Evolutionary conservation across 1,140 invertebrate species (phyloP).

Genomic region (Frieseomelitta varia): DNA sequence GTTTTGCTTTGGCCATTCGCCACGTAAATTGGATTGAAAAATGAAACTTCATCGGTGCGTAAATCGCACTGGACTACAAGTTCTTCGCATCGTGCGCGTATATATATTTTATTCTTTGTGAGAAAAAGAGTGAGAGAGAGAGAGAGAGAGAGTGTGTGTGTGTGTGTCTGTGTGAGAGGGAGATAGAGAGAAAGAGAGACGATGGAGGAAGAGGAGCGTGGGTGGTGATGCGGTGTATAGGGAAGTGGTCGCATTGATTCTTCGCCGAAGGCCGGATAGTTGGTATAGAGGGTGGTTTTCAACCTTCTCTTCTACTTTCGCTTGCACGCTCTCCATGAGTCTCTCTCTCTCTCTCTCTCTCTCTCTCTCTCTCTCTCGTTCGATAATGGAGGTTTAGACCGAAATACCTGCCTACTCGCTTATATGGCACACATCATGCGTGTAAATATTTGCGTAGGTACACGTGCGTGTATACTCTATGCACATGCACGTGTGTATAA

Average conservation of each 20-base stretch:
- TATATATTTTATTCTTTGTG: conserved; percentile 17
- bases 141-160: neutral
- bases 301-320: conserved; percentile 38
- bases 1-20: neutral
- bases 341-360: neutral
- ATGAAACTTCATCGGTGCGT: conserved; percentile 54
- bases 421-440: conserved; percentile 46
- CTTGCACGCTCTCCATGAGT: conserved; percentile 2
- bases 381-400: conserved; percentile 69
- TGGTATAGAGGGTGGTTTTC: conserved; percentile 46
- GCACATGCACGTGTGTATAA: conserved; percentile 2
- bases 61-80: conserved; percentile 30
- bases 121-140: neutral
- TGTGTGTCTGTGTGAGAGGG: neutral
- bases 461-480: neutral
- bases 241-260: conserved; percentile 67
- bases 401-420: conserved; percentile 57
- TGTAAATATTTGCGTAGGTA: conserved; percentile 39
- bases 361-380: conserved; percentile 31
- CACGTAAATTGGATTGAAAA: conserved; percentile 61
- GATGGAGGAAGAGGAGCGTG: neutral
- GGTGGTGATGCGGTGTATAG: conserved; percentile 30
- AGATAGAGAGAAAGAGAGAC: neutral
- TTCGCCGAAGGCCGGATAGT: conserved; percentile 54
- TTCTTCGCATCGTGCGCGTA: neutral